These are phyloP conservation scores for Lethocerus indicus DNA, from an alignment of 1,140 invertebrate species.

Conservation along the genomic window DNA sequence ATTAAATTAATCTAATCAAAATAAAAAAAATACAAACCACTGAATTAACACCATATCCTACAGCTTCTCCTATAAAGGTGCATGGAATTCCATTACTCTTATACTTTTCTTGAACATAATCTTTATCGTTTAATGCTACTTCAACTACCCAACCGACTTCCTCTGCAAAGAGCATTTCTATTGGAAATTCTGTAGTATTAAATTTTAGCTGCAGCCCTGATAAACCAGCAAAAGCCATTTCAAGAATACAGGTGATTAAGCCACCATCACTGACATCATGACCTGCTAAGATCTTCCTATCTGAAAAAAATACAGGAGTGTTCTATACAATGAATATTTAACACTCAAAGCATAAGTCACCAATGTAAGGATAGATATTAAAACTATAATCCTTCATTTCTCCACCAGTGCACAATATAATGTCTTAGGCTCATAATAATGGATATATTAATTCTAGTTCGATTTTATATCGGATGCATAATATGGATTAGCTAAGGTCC, in stretches of 20 bases:
- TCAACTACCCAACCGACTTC: conserved; percentile 88
- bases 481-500: too few species aligned
- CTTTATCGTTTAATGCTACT: conserved; percentile 35
- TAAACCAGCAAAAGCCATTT: conserved; percentile 90
- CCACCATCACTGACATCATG: conserved; percentile 97
- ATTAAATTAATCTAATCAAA: not conserved
- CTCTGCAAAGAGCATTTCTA: conserved; percentile 71
- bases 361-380: not conserved
- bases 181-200: conserved; percentile 22
- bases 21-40: conserved; percentile 23
- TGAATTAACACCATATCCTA: conserved; percentile 46
- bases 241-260: conserved; percentile 70
- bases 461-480: too few species aligned
- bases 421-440: too few species aligned
- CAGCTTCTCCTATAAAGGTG: conserved; percentile 50
- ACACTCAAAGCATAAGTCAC: not conserved
- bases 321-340: not conserved
- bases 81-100: conserved; percentile 40
- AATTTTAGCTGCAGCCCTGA: conserved; percentile 58
- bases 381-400: not conserved
- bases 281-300: conserved; percentile 59
- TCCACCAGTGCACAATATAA: too few species aligned
- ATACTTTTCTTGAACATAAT: conserved; percentile 42
- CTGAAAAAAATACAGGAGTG: conserved; percentile 24
- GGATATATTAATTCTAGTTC: too few species aligned